Percentiles rank a stretch among this genome's conserved stretches.
phyloP scores from a whole-genome alignment of 2,113 vertebrate genomes.

The Puffinus mauretanicus region DNA sequence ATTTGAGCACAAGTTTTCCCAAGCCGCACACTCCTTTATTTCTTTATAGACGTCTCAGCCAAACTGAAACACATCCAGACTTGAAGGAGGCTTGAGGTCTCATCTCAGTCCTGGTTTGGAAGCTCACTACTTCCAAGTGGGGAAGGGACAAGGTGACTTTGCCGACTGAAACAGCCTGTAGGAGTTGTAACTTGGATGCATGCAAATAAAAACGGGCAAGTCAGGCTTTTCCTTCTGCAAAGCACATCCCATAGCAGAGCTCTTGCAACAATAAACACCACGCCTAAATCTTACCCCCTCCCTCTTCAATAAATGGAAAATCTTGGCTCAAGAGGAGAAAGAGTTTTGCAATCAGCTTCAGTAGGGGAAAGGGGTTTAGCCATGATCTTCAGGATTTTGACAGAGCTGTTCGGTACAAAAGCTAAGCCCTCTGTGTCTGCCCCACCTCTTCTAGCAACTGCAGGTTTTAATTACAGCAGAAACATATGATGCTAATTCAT shows the following conservation, averaged over 20 bases:
- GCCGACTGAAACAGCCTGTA: not conserved
- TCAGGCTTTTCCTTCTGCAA: not conserved
- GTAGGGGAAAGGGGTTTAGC: not conserved
- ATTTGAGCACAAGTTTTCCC: not conserved
- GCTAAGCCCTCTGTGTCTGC: not conserved
- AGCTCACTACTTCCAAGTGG: not conserved
- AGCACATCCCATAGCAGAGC: not conserved
- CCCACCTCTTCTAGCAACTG: not conserved
- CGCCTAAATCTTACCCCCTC: not conserved
- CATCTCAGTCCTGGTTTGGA: not conserved
- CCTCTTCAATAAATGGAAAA: not conserved
- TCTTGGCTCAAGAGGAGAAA: not conserved
- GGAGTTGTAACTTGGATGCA: not conserved
- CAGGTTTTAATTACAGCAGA: not conserved
- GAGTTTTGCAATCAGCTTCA: not conserved
- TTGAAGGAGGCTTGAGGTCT: not conserved
- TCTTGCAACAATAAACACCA: not conserved
- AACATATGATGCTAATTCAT: not conserved
- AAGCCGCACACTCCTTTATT: not conserved
- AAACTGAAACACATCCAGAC: not conserved
- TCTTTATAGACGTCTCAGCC: not conserved
- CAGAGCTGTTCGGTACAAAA: not conserved
- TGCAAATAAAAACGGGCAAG: not conserved
- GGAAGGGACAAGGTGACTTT: not conserved
- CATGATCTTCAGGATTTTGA: not conserved